Percentiles rank a stretch among this genome's conserved stretches.
Evolutionary conservation across 2,113 vertebrate genomes (phyloP).

Genomic region (Colistium nudipinnis): DNA sequence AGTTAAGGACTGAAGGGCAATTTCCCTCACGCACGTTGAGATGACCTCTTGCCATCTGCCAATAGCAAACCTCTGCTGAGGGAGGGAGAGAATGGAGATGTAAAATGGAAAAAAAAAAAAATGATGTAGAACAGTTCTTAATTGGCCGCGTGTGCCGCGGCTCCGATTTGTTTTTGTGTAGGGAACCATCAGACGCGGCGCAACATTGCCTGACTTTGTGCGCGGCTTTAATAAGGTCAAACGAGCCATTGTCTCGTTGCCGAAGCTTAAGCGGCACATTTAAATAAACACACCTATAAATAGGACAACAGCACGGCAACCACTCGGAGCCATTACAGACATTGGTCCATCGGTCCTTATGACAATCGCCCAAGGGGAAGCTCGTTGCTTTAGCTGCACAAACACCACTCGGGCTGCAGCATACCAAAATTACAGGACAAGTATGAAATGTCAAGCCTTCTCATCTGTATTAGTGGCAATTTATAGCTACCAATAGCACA

Average conservation of each 20-base stretch:
- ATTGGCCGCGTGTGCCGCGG: conserved; percentile 9
- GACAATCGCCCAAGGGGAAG: conserved; percentile 72
- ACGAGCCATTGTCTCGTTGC: conserved; percentile 67
- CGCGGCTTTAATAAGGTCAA: conserved; percentile 66
- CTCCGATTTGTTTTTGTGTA: conserved; percentile 22
- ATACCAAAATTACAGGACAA: conserved; percentile 77
- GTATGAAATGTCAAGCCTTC: conserved; percentile 78
- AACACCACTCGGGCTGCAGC: conserved; percentile 69
- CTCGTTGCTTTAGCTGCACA: conserved; percentile 73
- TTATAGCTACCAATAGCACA: conserved; percentile 79
- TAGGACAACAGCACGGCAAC: conserved; percentile 76
- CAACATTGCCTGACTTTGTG: conserved; percentile 28
- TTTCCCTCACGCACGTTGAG: neutral
- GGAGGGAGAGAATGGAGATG: no score
- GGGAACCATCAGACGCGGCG: conserved; percentile 9
- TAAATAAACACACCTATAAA: conserved; percentile 76
- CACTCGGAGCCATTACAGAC: conserved; percentile 73
- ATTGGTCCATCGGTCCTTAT: conserved; percentile 71
- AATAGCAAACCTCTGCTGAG: conserved; percentile 14
- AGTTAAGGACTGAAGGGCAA: conserved; percentile 28
- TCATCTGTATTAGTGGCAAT: conserved; percentile 78
- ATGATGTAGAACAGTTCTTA: conserved; percentile 14
- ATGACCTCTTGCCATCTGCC: neutral
- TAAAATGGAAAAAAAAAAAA: neutral
- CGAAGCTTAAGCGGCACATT: conserved; percentile 68